Conservation (phyloP, 1,140 invertebrate species). For the Sminthurides bifidus region DNA sequence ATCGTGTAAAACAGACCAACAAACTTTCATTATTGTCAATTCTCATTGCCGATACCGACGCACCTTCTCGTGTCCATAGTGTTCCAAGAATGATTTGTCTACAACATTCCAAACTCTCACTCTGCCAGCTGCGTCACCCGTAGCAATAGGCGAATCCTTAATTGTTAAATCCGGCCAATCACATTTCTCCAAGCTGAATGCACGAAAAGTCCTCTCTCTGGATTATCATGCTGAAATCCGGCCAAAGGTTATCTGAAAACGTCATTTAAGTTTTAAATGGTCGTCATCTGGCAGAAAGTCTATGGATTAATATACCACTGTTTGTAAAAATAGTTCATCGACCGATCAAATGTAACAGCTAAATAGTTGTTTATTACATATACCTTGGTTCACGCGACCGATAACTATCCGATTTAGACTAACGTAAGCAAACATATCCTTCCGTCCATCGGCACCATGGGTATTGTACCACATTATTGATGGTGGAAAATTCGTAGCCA, state of each 20-base stretch:
- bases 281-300: no score
- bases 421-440: conserved; percentile 27
- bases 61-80: no score
- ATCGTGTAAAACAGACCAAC: neutral
- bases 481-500: conserved; percentile 29
- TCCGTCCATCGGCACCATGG: conserved; percentile 5
- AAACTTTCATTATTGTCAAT: neutral
- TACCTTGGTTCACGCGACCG: no score
- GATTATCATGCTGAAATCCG: conserved; percentile 14
- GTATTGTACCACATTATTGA: conserved; percentile 16
- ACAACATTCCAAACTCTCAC: conserved; percentile 24
- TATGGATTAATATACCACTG: no score
- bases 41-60: no score
- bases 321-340: no score
- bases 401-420: conserved; percentile 9
- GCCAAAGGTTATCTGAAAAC: conserved; percentile 14
- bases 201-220: conserved; percentile 13
- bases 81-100: no score
- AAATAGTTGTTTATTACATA: neutral
- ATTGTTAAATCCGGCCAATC: conserved; percentile 7
- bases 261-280: no score
- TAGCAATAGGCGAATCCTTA: conserved; percentile 14
- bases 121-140: conserved; percentile 20
- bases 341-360: neutral
- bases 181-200: conserved; percentile 15